Evolutionary conservation across 1,140 invertebrate genomes (phyloP).

Genomic region (Diuraphis noxia): DNA sequence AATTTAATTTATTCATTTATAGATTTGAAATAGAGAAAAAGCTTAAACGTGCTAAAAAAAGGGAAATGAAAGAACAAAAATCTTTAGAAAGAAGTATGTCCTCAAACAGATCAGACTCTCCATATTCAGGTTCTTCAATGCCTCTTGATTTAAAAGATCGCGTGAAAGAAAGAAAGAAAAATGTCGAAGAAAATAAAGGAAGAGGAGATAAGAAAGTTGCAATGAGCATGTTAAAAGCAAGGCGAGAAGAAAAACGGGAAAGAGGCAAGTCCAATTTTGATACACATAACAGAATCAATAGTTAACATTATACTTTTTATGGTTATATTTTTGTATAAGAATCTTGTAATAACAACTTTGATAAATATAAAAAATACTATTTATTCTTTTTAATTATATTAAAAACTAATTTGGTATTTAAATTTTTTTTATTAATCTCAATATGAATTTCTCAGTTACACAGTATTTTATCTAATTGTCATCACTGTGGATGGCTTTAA

Average conservation of each 20-base stretch:
- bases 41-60: conserved; percentile 80
- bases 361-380: too few relatives aligned
- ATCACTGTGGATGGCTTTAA: too few relatives aligned
- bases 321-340: neutral
- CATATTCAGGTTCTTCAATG: conserved; percentile 55
- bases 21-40: conserved; percentile 98
- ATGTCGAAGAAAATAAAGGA: conserved; percentile 82
- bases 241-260: conserved; percentile 81
- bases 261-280: conserved; percentile 61
- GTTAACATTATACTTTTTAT: too few relatives aligned
- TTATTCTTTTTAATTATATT: too few relatives aligned
- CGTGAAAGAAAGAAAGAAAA: conserved; percentile 88
- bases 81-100: conserved; percentile 62
- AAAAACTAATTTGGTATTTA: too few relatives aligned
- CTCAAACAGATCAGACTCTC: conserved; percentile 62
- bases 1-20: conserved; percentile 54
- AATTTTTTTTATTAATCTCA: too few relatives aligned
- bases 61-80: conserved; percentile 72
- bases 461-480: too few relatives aligned
- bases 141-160: conserved; percentile 73
- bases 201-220: conserved; percentile 87
- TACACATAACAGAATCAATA: neutral
- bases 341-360: neutral
- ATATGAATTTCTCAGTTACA: too few relatives aligned
- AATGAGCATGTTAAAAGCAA: conserved; percentile 86